A percentile compares a stretch with the other conserved stretches of the same genome.
phyloP scores from a whole-genome alignment of 2,113 vertebrate genomes.

The Podilymbus podiceps region DNA sequence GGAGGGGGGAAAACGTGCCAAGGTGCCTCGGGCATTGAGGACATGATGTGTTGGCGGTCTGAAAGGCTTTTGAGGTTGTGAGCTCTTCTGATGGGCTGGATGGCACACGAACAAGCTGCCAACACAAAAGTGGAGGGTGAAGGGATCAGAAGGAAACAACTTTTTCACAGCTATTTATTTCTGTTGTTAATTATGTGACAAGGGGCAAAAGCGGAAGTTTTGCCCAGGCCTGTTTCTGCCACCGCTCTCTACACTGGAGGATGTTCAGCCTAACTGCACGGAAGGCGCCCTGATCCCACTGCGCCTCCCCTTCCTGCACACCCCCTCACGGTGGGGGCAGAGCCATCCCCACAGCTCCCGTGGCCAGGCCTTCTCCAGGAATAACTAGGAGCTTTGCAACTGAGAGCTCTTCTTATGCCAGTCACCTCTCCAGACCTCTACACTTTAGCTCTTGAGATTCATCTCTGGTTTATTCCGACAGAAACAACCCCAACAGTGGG shows the following conservation, averaged over 20 bases:
- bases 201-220: neutral
- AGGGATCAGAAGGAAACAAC: neutral
- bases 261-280: fast-evolving
- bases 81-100: neutral
- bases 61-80: neutral
- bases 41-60: neutral
- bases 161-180: neutral
- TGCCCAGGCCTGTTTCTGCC: neutral
- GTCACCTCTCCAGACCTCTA: neutral
- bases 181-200: neutral
- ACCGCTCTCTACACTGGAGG: neutral
- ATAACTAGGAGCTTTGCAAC: neutral
- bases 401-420: neutral
- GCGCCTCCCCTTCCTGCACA: neutral
- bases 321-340: fast-evolving
- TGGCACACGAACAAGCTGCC: neutral
- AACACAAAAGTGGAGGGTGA: neutral
- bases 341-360: neutral
- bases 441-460: neutral
- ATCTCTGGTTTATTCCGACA: neutral
- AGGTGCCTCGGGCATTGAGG: neutral
- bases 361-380: neutral
- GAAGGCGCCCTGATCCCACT: neutral
- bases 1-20: neutral
- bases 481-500: neutral